These are phyloP conservation scores for Melierax canorus DNA, from an alignment of 2,113 vertebrate species.

Conservation along the genomic window DNA sequence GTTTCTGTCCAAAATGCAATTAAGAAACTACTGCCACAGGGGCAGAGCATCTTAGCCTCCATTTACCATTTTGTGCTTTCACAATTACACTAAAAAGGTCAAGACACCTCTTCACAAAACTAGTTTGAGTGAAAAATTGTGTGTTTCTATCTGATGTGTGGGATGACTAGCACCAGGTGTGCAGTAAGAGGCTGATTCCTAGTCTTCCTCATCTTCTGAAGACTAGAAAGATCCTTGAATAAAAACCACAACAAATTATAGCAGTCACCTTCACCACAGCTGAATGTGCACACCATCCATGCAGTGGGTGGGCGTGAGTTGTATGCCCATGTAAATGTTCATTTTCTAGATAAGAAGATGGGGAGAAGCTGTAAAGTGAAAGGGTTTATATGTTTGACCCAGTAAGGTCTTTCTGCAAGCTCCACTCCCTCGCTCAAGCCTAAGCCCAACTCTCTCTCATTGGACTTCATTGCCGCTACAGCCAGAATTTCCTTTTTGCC, in stretches of 20 bases:
- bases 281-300: neutral
- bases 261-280: neutral
- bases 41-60: neutral
- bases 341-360: neutral
- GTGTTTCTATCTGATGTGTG: neutral
- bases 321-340: neutral
- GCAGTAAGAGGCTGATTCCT: neutral
- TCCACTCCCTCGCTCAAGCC: neutral
- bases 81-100: neutral
- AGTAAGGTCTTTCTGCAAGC: neutral
- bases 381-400: neutral
- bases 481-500: slow-evolving; percentile 10
- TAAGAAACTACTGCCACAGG: neutral
- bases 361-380: neutral
- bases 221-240: neutral
- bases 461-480: neutral
- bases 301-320: neutral
- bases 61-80: neutral
- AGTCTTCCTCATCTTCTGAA: neutral
- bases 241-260: neutral
- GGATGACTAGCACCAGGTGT: neutral
- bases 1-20: neutral
- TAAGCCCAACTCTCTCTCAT: neutral
- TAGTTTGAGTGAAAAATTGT: neutral
- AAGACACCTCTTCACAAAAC: neutral